phyloP scores from a whole-genome alignment of 2,888 invertebrate genomes.

The Auanema sp. region DNA sequence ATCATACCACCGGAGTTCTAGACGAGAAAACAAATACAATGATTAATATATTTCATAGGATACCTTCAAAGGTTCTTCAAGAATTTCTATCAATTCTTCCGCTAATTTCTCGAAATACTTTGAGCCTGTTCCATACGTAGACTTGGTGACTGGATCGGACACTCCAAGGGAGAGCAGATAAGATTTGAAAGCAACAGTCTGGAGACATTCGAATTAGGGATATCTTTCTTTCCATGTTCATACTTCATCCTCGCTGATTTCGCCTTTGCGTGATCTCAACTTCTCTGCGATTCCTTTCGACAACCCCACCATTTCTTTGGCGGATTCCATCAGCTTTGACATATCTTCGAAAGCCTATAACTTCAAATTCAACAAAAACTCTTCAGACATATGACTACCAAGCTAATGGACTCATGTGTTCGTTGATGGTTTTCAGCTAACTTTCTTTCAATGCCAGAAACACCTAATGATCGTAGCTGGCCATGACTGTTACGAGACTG shows the following conservation, averaged over 20 bases:
- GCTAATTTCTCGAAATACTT: conserved; percentile 84
- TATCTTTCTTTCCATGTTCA: not conserved
- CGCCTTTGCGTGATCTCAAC: conserved; percentile 90
- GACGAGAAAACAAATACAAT: conserved; percentile 14
- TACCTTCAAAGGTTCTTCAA: conserved; percentile 81
- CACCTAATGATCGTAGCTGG: conserved; percentile 72
- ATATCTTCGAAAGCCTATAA: conserved; percentile 87
- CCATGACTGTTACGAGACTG: conserved; percentile 44
- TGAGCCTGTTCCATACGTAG: conserved; percentile 80
- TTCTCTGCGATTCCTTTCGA: conserved; percentile 88
- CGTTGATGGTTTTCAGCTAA: conserved; percentile 86
- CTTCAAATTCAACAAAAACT: not conserved
- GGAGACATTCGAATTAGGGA: conserved; percentile 26
- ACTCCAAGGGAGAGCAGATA: conserved; percentile 94
- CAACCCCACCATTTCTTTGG: conserved; percentile 92
- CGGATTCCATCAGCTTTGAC: conserved; percentile 88
- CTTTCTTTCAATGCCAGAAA: conserved; percentile 91
- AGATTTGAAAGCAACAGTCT: conserved; percentile 91
- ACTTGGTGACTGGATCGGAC: conserved; percentile 93
- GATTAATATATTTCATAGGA: not conserved
- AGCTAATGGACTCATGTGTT: conserved; percentile 85
- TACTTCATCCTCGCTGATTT: conserved; percentile 87
- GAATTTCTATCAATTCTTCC: conserved; percentile 80
- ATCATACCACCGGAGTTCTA: conserved; percentile 92
- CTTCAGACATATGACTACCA: conserved; percentile 61